Evolutionary conservation across 2,888 invertebrate genomes (phyloP).

Genomic region (Apotomis capreana): DNA sequence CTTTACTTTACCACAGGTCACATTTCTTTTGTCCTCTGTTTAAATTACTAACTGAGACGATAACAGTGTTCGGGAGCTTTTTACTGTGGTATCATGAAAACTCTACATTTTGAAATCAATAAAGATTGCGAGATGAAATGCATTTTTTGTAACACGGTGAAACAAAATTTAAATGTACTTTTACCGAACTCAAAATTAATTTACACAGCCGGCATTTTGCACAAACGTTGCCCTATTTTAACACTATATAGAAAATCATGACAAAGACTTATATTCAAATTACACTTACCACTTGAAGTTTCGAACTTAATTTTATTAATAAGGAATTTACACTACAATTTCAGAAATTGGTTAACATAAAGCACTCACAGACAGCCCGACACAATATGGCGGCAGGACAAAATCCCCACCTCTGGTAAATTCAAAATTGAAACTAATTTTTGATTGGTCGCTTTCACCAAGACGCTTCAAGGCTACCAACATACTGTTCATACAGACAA

Average conservation of each 20-base stretch:
- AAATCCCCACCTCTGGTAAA: conserved; percentile 79
- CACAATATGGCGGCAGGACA: conserved; percentile 81
- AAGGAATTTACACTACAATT: conserved; percentile 74
- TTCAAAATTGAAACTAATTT: conserved; percentile 72
- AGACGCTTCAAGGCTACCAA: conserved; percentile 75
- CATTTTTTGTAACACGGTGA: conserved; percentile 6
- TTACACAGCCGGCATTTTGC: conserved; percentile 55
- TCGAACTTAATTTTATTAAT: conserved; percentile 73
- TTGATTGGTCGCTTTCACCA: conserved; percentile 67
- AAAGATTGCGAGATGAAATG: conserved; percentile 1
- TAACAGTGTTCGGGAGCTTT: conserved; percentile 22
- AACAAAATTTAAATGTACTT: conserved; percentile 38
- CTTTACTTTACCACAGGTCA: conserved; percentile 28
- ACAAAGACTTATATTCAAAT: conserved; percentile 72
- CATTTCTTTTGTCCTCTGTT: conserved; percentile 41
- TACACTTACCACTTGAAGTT: conserved; percentile 69
- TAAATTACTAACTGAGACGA: conserved; percentile 25
- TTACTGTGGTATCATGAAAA: conserved; percentile 1
- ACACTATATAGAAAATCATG: conserved; percentile 52
- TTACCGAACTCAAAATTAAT: conserved; percentile 43
- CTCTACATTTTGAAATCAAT: conserved; percentile 1
- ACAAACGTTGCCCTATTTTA: conserved; percentile 45
- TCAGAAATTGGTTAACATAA: conserved; percentile 70
- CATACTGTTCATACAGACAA: conserved; percentile 46
- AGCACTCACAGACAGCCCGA: conserved; percentile 79